Evolutionary conservation across 1,140 invertebrate species (phyloP).

Genomic region (Scaptomyza hsui): DNA sequence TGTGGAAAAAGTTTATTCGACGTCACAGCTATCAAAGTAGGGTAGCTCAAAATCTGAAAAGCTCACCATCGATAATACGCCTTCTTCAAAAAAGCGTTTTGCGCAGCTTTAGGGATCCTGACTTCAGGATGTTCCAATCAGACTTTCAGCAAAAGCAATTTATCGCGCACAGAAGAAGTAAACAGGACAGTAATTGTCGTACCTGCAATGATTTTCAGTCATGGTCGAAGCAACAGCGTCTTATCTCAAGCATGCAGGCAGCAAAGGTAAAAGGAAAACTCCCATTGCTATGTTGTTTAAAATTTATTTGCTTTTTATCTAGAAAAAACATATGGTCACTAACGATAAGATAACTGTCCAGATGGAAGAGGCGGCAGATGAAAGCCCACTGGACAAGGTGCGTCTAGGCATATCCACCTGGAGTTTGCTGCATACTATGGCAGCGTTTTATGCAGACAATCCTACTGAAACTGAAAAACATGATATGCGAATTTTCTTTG

Average conservation of each 20-base stretch:
- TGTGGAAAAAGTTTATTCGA: conserved; percentile 46
- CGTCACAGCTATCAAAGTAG: conserved; percentile 53
- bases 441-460: conserved; percentile 96
- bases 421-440: conserved; percentile 98
- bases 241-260: conserved; percentile 82
- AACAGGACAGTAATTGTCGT: conserved; percentile 85
- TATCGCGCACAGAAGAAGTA: conserved; percentile 28
- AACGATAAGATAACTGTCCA: conserved; percentile 42
- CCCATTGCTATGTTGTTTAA: no score
- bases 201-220: conserved; percentile 90
- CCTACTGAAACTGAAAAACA: conserved; percentile 89
- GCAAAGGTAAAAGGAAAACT: conserved; percentile 45
- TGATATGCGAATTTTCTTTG: conserved; percentile 93
- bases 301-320: no score
- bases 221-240: conserved; percentile 88
- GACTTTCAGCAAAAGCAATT: conserved; percentile 40
- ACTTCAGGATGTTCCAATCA: conserved; percentile 54
- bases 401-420: conserved; percentile 91
- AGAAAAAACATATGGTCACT: conserved; percentile 62
- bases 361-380: conserved; percentile 56
- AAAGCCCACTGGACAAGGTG: conserved; percentile 92
- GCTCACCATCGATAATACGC: conserved; percentile 51
- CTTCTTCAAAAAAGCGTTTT: conserved; percentile 60
- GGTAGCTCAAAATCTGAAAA: conserved; percentile 56
- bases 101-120: conserved; percentile 57